Evolutionary conservation across 1,140 invertebrate genomes (phyloP).

Genomic region (Drosophila bipectinata): DNA sequence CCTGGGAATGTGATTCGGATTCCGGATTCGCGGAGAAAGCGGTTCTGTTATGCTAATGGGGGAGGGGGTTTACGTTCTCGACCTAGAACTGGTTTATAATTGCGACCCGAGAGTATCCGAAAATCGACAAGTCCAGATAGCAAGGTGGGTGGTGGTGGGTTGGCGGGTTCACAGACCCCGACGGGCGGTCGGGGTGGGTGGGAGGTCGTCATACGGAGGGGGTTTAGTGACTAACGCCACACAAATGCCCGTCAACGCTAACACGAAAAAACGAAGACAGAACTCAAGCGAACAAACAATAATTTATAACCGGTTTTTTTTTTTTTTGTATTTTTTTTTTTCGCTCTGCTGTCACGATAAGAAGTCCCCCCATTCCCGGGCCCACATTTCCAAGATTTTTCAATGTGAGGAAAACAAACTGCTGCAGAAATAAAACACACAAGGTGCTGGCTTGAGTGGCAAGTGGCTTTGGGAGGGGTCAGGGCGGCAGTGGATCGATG

Average conservation of each 20-base stretch:
- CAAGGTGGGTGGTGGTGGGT: neutral
- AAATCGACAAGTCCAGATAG: neutral
- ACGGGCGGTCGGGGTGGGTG: no score
- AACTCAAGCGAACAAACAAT: conserved; percentile 50
- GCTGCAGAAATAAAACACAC: conserved; percentile 11
- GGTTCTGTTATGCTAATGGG: no score
- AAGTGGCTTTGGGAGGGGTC: neutral
- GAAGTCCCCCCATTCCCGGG: conserved; percentile 15
- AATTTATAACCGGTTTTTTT: conserved; percentile 66
- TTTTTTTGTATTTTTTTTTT: neutral
- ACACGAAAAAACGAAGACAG: conserved; percentile 31
- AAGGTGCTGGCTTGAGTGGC: conserved; percentile 1
- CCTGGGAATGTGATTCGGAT: neutral
- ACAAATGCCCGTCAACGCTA: conserved; percentile 7
- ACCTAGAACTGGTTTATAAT: neutral
- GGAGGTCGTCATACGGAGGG: no score
- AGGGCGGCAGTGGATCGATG: neutral
- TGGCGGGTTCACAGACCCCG: neutral
- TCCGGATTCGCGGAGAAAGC: neutral
- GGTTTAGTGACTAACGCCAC: conserved; percentile 52
- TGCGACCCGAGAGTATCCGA: no score
- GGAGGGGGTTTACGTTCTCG: neutral
- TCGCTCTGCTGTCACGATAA: conserved; percentile 50
- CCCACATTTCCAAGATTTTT: conserved; percentile 5
- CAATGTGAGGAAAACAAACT: conserved; percentile 36